Evolutionary conservation across 1,140 invertebrate genomes (phyloP), one percentile per base, ranked within the genome.

Genomic region (Hylaeus volcanicus): DNA sequence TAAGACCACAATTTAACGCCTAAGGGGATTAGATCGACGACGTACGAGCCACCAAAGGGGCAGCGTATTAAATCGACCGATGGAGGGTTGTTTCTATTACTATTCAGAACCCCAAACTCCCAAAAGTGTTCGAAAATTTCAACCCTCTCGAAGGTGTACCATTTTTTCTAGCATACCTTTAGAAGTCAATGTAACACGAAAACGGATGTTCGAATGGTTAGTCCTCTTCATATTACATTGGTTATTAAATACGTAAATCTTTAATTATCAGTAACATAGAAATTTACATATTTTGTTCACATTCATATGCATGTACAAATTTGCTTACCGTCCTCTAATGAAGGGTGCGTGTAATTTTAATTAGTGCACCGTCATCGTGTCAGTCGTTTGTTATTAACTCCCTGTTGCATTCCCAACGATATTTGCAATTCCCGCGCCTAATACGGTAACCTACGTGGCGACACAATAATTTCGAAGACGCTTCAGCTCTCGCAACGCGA

Each of bases 1-100:
- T 74, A 83, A 86, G 84, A 86, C 74, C 70, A 45, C 64, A 58
- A 86, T 87, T 87, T 87, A 87, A 78, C 60, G 61, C 65, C 51
- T 78, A 65, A 78, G 71, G 70, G 74, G 82, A 87, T 75, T 86
- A 84, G 65, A 87, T 86, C 60, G 71, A 72, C 75, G 72, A 85
- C 53, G 51, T 78, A 64, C 66, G 75, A 83, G 71, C 72, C 39
- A 39, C 51, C 51, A 51, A 74, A 61, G 45, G 66, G 43, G 15
- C 41, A 12, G 48, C 58, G 56, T 63, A 84, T 74, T 75, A 86
- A 84, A 70, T 70, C 60, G 73, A 65, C n/a, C 39, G n/a, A 75
- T 6, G 12, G 37, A 74, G 14, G 4, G 14, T 70, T 73, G 63
- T 73, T 79, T 58, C 56, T 43, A 14, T 68, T 60, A 45, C 48